phyloP scores from a whole-genome alignment of 1,140 invertebrate genomes.

The Gerris buenoi region DNA sequence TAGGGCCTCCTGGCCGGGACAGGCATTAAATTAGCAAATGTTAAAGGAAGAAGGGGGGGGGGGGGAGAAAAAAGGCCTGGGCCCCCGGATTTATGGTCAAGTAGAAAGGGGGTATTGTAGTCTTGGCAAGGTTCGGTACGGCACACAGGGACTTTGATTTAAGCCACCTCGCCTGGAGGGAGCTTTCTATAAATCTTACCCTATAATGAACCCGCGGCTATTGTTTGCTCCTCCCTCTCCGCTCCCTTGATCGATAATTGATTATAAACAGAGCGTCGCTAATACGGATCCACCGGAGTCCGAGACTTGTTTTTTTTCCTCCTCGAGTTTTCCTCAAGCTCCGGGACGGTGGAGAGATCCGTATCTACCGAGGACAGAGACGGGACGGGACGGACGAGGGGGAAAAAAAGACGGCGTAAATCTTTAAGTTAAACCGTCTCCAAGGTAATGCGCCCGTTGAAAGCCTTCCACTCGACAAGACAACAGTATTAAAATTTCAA shows the following conservation, averaged over 20 bases:
- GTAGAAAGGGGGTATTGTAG: constrained; percentile 12
- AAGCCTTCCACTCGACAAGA: not conserved
- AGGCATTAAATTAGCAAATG: constrained; percentile 17
- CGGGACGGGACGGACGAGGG: too few species aligned
- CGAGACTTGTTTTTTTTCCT: not conserved
- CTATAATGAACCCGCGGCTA: constrained; percentile 14
- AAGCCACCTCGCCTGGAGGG: constrained; percentile 10
- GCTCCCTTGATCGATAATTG: constrained; percentile 1
- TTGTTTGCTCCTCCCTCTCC: not conserved
- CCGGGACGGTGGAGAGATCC: not conserved
- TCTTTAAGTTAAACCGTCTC: not conserved
- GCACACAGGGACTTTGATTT: constrained; percentile 13
- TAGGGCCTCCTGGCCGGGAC: constrained; percentile 5
- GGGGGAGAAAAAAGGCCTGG: not conserved
- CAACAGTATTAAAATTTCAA: not conserved
- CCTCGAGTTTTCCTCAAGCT: not conserved
- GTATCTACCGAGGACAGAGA: not conserved
- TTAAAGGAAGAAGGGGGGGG: constrained; percentile 6
- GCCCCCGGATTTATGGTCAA: constrained; percentile 15
- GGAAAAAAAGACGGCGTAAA: too few species aligned
- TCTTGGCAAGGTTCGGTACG: constrained; percentile 12
- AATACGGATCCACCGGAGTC: not conserved
- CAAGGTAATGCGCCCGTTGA: not conserved
- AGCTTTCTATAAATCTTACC: constrained; percentile 14
- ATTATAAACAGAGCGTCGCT: not conserved